Evolutionary conservation across 2,113 vertebrate species (phyloP), one percentile per base, ranked within the genome.

Genomic region (Hemiprocne comata): DNA sequence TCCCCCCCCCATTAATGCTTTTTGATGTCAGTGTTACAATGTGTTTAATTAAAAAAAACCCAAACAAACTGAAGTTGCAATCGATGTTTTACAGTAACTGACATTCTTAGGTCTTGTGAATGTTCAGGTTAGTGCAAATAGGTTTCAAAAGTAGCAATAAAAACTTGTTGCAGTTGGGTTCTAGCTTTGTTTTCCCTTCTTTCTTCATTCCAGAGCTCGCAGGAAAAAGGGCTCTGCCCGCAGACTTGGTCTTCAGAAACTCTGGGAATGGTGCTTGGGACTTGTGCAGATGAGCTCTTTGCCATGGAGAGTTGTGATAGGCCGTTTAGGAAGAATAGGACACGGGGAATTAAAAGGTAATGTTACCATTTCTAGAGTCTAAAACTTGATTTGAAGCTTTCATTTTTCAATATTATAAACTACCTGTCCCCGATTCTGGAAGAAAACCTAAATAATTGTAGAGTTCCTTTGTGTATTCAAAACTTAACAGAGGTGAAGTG

Each of bases 211-310:
- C 81, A 99, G 99, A 96, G 99, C 99, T 88, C 98, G 99, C 88
- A 98, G 99, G 98, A 99, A 99, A 99, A 99, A 99, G 89, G 99
- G 99, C n/a, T 99, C 99, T n/a, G 99, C 99, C 36, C 98, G 99
- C 93, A 98, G 99, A 57, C 98, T 99, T 74, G 99, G 99, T 87
- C 98, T 99, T 53, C 99, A 99, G 98, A 99, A 99, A 95, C 98
- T 99, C 87, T 99, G 99, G 99, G 99, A 99, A 70, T 99, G 99
- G 99, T 99, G 99, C 97, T 57, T 99, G 95, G 99, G 99, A 36
- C 98, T 99, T 53, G 99, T 99, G 77, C 99, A 99, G 92, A 99
- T 99, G 99, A 99, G 99, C 86, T 99, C 99, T 34, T 97, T 99
- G 93, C 99, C 99, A 2, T 99, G 99, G 99, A 99, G 99, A 96